Base-by-base conservation (phyloP, 1,140 invertebrate genomes). In the Drosophila kohkoa region DNA sequence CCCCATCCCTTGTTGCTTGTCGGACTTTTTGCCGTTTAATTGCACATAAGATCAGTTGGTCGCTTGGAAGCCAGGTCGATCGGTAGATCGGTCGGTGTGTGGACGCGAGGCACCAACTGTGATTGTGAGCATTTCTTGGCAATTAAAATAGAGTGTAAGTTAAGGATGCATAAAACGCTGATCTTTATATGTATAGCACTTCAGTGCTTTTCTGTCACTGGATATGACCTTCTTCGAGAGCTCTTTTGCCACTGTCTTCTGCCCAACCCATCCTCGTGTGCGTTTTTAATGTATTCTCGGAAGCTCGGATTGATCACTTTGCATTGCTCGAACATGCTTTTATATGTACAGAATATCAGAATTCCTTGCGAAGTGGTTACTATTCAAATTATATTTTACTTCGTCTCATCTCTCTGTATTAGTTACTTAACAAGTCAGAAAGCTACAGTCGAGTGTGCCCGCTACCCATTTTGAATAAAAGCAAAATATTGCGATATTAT, bases 101-200 rank as follows among this genome's bases (percentile, higher is more conserved):
- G 62, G 62, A 16, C 45, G 28, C 63, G 55, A 38, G 63, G 71
- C 63, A 79, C 70, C 69, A 64, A 81, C 49, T 68, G 66, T 48
- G 71, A 54, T 65, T 72, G 78, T 66, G 62, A 54, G 77, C 72
- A 83, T 83, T 71, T 71, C 63, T 77, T 80, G 81, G 88, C 88
- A 91, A 91, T 91, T 91, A 91, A 91, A 91, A 91, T 91, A 87
- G 83, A 88, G 87, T 91, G 88, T 90, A 89, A 90, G 86, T 90
- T 90, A 90, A 89, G 87, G 86, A 89, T 82, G 81, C 88, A 87
- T 87, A 90, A 90, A 90, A 90, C 74, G 75, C 73, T 77, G 80
- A 79, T 90, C 82, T 90, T 90, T 90, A 90, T 90, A 81, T 54
- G 41, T 55, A 41, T 63, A 59, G 46, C 73, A 58, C 54, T 71